Conservation (phyloP, 1,140 invertebrate species). For the Platorchestia sp. region DNA sequence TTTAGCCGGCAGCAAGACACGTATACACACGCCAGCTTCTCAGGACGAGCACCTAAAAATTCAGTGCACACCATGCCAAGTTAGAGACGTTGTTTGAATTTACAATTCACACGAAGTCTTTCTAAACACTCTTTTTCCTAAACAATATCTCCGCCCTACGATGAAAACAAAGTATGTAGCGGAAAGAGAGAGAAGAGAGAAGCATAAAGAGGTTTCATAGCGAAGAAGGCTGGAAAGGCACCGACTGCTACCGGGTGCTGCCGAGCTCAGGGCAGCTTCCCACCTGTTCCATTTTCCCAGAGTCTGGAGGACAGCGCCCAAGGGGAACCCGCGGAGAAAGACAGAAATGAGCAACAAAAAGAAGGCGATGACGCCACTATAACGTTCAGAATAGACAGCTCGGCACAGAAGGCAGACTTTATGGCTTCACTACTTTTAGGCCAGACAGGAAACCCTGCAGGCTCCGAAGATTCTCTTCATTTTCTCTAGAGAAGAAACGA, state of each 20-base stretch:
- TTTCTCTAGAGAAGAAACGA: neutral
- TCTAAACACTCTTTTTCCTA: neutral
- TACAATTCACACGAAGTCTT: neutral
- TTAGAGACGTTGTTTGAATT: neutral
- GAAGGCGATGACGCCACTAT: constrained; percentile 7
- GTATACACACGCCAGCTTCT: neutral
- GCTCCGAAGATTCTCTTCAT: neutral
- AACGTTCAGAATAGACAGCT: constrained; percentile 21
- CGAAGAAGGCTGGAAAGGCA: neutral
- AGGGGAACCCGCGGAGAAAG: neutral
- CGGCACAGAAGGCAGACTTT: neutral
- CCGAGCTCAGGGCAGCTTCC: neutral
- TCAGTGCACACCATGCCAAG: neutral
- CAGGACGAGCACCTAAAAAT: neutral
- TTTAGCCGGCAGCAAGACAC: constrained; percentile 21
- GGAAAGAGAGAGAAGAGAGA: neutral
- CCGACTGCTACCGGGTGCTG: neutral
- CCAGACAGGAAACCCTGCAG: neutral
- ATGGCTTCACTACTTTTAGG: constrained; percentile 16
- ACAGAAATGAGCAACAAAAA: constrained; percentile 22
- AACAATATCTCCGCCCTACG: neutral
- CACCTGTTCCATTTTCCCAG: constrained; percentile 49
- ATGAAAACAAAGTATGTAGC: neutral
- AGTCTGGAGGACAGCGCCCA: constrained; percentile 45
- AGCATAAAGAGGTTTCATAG: neutral